Evolutionary conservation across 2,797 vertebrate species (phyloP).

Genomic region (Atherinosoma microstoma): DNA sequence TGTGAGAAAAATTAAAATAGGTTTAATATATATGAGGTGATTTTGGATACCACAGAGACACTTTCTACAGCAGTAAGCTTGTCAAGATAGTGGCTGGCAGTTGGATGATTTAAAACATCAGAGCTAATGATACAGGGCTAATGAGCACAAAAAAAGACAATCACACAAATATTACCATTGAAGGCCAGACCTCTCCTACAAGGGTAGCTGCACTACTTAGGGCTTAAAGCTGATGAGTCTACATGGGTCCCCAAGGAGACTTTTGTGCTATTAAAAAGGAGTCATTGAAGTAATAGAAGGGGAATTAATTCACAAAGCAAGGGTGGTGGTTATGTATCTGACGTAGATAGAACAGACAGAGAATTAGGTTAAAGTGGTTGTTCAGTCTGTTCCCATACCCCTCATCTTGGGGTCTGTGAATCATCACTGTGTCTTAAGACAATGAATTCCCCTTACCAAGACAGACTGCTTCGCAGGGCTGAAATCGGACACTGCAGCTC

Average conservation of each 20-base stretch:
- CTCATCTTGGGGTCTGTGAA: slow-evolving; percentile 40
- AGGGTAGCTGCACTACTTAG: slow-evolving; percentile 8
- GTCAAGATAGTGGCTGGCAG: background rate
- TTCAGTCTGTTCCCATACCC: slow-evolving; percentile 35
- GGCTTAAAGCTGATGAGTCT: slow-evolving; percentile 17
- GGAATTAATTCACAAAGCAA: slow-evolving; percentile 5
- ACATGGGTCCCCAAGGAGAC: background rate
- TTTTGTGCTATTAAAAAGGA: slow-evolving; percentile 17
- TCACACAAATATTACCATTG: background rate
- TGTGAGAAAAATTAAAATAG: background rate
- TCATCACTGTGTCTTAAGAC: slow-evolving; percentile 43
- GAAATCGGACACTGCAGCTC: slow-evolving; percentile 93
- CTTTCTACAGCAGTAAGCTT: background rate
- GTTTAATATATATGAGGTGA: background rate
- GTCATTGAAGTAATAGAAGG: background rate
- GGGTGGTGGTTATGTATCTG: slow-evolving; percentile 6
- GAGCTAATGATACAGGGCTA: background rate
- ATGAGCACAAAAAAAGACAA: background rate
- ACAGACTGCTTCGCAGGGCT: slow-evolving; percentile 87
- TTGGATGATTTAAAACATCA: slow-evolving; percentile 2
- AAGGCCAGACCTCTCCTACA: background rate
- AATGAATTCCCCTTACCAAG: slow-evolving; percentile 79
- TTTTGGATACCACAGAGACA: background rate
- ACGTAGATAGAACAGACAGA: slow-evolving; percentile 7
- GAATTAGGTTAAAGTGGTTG: slow-evolving; percentile 25